Conservation (phyloP, 1,140 invertebrate genomes). For the Adelges cooleyi region DNA sequence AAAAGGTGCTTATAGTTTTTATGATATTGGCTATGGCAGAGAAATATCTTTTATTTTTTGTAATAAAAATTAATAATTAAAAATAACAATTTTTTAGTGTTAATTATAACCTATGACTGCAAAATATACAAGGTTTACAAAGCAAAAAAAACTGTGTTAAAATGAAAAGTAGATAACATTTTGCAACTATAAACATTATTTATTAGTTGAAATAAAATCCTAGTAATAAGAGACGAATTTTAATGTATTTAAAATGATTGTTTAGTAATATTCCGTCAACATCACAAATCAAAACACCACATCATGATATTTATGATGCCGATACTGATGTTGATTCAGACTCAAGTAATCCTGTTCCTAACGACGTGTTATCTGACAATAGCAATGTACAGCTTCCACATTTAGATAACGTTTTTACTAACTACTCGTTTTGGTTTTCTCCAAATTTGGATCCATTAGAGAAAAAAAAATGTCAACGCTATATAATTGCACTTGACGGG, state of each 20-base stretch:
- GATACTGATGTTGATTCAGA: conserved; percentile 31
- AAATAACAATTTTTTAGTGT: too few relatives aligned
- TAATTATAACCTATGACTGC: too few relatives aligned
- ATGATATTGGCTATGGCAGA: neutral
- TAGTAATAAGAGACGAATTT: neutral
- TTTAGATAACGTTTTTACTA: conserved; percentile 27
- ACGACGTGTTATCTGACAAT: conserved; percentile 2
- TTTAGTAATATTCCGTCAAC: too few relatives aligned
- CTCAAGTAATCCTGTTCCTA: neutral
- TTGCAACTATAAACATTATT: too few relatives aligned
- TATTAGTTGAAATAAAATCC: neutral
- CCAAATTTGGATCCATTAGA: conserved; percentile 6
- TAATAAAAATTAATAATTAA: too few relatives aligned
- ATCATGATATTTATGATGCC: conserved; percentile 26
- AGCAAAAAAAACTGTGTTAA: too few relatives aligned
- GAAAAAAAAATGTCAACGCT: conserved; percentile 28
- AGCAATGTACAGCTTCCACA: conserved; percentile 2
- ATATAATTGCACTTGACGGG: conserved; percentile 33
- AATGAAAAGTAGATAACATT: too few relatives aligned
- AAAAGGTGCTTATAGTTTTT: neutral
- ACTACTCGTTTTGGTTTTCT: conserved; percentile 28
- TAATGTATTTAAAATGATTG: neutral
- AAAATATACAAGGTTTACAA: too few relatives aligned
- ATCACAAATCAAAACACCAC: neutral
- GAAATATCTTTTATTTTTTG: neutral